Evolutionary conservation across 2,888 invertebrate species (phyloP).

Genomic region (Luperina testacea): DNA sequence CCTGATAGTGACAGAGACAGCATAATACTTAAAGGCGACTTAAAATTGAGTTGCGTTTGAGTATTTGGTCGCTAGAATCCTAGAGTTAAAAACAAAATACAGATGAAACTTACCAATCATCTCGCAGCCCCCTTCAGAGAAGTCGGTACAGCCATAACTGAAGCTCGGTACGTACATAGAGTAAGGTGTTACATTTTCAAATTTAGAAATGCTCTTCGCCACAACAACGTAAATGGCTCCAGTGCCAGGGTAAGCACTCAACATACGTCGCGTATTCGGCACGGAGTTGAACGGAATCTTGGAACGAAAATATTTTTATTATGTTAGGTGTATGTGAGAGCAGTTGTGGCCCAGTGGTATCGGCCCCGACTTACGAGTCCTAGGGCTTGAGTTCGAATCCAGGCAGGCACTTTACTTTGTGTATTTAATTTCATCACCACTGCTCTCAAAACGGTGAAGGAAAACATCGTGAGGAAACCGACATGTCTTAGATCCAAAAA

Average conservation of each 20-base stretch:
- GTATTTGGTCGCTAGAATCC: too few species aligned
- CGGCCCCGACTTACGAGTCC: too few species aligned
- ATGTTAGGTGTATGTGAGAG: not conserved
- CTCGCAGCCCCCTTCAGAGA: constrained; percentile 86
- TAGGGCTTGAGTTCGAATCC: too few species aligned
- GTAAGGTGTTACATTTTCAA: constrained; percentile 66
- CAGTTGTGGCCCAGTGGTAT: too few species aligned
- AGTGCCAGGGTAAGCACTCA: constrained; percentile 91
- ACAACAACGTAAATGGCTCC: constrained; percentile 91
- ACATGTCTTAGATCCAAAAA: too few species aligned
- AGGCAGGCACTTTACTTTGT: too few species aligned
- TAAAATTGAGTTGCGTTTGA: too few species aligned
- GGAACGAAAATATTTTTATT: constrained; percentile 21
- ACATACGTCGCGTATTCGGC: constrained; percentile 82
- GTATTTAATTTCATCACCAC: too few species aligned
- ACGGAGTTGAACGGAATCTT: constrained; percentile 73
- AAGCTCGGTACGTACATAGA: constrained; percentile 92
- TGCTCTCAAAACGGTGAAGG: too few species aligned
- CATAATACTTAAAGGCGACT: too few species aligned
- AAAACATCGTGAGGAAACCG: too few species aligned
- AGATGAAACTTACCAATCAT: constrained; percentile 86
- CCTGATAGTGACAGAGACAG: too few species aligned
- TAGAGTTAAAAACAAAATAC: not conserved
- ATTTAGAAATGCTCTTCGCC: constrained; percentile 69
- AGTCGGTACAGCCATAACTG: constrained; percentile 92